Conservation (phyloP, 2,797 vertebrate species). For the Anabas testudineus region DNA sequence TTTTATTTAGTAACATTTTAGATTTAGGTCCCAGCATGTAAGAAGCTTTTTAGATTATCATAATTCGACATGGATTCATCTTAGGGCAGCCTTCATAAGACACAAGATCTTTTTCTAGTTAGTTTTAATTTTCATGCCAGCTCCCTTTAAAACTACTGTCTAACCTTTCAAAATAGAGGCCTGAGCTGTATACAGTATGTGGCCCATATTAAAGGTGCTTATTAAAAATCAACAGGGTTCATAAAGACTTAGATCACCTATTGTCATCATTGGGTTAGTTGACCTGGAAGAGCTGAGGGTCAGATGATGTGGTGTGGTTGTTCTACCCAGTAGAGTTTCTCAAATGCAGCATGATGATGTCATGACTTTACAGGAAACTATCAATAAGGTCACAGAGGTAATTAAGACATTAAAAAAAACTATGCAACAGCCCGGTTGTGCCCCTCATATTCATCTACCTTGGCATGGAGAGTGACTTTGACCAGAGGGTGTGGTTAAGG, state of each 20-base stretch:
- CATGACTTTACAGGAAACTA: constrained; percentile 63
- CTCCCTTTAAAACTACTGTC: neutral
- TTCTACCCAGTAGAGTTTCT: constrained; percentile 41
- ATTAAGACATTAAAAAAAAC: constrained; percentile 46
- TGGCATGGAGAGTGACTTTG: constrained; percentile 72
- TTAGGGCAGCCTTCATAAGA: constrained; percentile 10
- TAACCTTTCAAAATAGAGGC: neutral
- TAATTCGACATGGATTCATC: constrained; percentile 1
- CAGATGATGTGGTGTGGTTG: constrained; percentile 43
- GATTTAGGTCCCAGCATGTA: constrained; percentile 20
- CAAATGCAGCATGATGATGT: constrained; percentile 60
- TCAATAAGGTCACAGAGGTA: constrained; percentile 33
- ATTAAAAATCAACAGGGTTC: constrained; percentile 8
- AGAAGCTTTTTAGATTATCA: constrained; percentile 26
- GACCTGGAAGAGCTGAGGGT: constrained; percentile 45
- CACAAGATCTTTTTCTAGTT: neutral
- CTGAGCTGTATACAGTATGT: neutral
- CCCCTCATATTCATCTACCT: constrained; percentile 40
- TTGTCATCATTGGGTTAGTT: constrained; percentile 44
- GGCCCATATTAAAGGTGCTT: neutral
- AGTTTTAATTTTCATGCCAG: neutral
- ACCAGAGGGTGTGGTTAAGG: constrained; percentile 79
- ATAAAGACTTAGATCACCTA: neutral
- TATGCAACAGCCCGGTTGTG: constrained; percentile 28
- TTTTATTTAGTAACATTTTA: neutral